Percentiles rank a stretch among this genome's conserved stretches.
Evolutionary conservation across 2,888 invertebrate genomes (phyloP).

Genomic region (Argyresthia goedartella): DNA sequence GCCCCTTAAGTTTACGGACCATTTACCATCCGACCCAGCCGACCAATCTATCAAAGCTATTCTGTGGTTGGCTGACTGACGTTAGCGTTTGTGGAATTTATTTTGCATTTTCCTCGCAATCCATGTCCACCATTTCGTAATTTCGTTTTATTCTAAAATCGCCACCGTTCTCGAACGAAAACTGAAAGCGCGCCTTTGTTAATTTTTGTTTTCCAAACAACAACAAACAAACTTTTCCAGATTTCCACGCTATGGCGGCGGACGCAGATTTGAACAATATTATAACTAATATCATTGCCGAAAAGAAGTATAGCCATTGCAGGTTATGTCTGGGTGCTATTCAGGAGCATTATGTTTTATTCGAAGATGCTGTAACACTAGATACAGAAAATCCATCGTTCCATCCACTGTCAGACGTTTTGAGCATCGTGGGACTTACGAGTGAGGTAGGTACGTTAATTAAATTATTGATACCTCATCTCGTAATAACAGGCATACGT

Average conservation of each 20-base stretch:
- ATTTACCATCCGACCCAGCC: no score
- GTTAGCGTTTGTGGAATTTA: no score
- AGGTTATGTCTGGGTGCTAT: slow-evolving; percentile 51
- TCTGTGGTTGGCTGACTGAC: no score
- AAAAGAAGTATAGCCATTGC: slow-evolving; percentile 44
- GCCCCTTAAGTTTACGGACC: no score
- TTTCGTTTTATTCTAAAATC: no score
- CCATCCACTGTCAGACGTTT: slow-evolving; percentile 25
- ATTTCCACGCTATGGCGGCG: not conserved
- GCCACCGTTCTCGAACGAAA: not conserved
- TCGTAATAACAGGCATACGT: no score
- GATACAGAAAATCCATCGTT: slow-evolving; percentile 19
- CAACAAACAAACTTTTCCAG: not conserved
- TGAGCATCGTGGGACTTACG: slow-evolving; percentile 24
- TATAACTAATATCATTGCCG: slow-evolving; percentile 39
- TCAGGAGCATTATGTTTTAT: slow-evolving; percentile 32
- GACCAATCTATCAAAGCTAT: no score
- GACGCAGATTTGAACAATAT: slow-evolving; percentile 29
- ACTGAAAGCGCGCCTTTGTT: not conserved
- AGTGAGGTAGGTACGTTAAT: slow-evolving; percentile 22
- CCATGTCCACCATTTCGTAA: no score
- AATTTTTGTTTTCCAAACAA: not conserved
- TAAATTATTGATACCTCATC: not conserved
- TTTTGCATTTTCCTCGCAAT: no score
- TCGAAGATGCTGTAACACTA: slow-evolving; percentile 34